Evolutionary conservation across 2,888 invertebrate species (phyloP), one percentile per base, ranked within the genome.

Genomic region (Tholera decimalis): DNA sequence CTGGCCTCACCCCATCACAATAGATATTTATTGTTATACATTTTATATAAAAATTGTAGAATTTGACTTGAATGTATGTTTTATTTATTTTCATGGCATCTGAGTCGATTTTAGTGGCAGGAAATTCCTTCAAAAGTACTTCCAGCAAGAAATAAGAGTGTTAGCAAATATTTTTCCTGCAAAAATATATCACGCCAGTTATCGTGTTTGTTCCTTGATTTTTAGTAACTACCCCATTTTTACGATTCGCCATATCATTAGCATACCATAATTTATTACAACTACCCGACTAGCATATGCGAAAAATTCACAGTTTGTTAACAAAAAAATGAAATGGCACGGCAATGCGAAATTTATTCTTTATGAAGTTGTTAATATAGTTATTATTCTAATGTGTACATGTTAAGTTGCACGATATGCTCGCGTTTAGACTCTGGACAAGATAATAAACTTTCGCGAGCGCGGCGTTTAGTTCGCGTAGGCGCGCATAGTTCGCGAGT

Each of bases 281-380:
- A 49, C 22, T 49, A 28, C 3, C n/a, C 50, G 51, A 49, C 28
- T 49, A 30, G 11, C n/a, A 15, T 47, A 60, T 9, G 50, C 22
- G 30, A 51, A 66, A 71, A 54, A 46, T 53, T 70, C n/a, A 63
- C 49, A 69, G 59, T 24, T 26, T 49, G 57, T 64, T 64, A 73
- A 74, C 62, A 18, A 30, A 18, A 30, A 67, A 61, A 20, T 35
- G 41, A 61, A 56, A 50, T 47, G 6, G 49, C 55, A 58, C 37
- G 47, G 51, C 58, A 67, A 58, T 46, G 61, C 65, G 43, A 64
- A 43, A 43, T 39, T 72, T 55, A 72, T 77, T 58, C 64, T 63
- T 56, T 67, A 82, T 79, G 51, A 77, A 82, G 67, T 51, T 59
- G 57, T 79, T 73, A 67, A 60, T 67, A 55, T 59, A 57, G 44